A percentile compares a stretch with the other conserved stretches of the same genome.
Evolutionary conservation across 2,797 vertebrate genomes (phyloP).

Genomic region (Characodon lateralis): DNA sequence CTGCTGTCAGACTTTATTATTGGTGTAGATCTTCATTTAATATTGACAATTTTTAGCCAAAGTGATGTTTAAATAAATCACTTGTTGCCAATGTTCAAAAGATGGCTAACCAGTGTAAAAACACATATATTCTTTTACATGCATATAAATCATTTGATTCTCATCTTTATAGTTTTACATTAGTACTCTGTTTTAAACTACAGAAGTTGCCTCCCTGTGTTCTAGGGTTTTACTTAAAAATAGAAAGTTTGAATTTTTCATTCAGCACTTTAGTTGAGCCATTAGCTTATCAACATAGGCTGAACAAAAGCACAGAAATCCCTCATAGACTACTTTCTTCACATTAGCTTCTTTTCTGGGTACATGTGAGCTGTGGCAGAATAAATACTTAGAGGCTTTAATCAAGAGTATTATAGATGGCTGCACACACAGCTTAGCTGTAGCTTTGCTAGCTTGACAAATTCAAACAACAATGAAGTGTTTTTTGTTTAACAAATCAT

Average conservation of each 20-base stretch:
- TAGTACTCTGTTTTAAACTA: background rate
- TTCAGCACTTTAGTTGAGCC: background rate
- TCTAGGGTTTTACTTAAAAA: background rate
- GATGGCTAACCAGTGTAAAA: background rate
- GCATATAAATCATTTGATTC: background rate
- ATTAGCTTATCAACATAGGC: background rate
- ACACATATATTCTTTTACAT: background rate
- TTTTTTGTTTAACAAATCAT: slow-evolving; percentile 55
- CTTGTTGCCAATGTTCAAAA: background rate
- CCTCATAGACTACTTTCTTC: background rate
- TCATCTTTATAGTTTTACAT: background rate
- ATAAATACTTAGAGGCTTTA: background rate
- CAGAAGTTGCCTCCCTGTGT: background rate
- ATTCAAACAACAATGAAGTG: slow-evolving; percentile 48
- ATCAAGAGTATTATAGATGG: background rate
- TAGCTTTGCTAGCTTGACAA: slow-evolving; percentile 29
- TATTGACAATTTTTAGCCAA: background rate
- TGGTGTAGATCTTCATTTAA: background rate
- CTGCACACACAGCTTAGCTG: slow-evolving; percentile 33
- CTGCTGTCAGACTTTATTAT: background rate
- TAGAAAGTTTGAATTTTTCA: background rate
- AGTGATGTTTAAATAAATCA: background rate
- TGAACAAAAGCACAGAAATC: background rate
- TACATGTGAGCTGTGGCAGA: background rate
- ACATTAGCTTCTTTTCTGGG: background rate